phyloP scores from a whole-genome alignment of 2,113 vertebrate genomes.

The Odocoileus virginianus region DNA sequence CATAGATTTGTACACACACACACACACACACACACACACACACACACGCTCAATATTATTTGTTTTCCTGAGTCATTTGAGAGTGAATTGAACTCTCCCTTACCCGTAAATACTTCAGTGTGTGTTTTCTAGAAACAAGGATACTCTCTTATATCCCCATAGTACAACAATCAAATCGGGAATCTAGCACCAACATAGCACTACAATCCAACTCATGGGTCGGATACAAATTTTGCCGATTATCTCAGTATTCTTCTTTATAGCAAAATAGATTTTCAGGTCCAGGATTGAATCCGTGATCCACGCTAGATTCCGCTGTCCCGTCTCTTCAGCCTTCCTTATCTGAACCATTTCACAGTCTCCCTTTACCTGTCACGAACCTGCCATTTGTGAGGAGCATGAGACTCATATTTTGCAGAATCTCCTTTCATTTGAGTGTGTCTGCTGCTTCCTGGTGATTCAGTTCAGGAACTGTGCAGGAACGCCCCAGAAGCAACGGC shows the following conservation, averaged over 20 bases:
- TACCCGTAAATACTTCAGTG: background rate
- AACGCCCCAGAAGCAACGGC: fast-evolving
- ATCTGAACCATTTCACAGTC: background rate
- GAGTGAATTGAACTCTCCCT: background rate
- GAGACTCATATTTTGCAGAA: background rate
- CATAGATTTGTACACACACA: background rate
- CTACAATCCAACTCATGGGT: background rate
- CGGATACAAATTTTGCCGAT: background rate
- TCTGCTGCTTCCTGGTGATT: background rate
- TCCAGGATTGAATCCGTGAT: fast-evolving
- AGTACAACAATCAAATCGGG: background rate
- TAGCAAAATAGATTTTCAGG: too few relatives aligned
- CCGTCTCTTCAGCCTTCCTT: background rate
- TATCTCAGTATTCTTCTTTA: background rate
- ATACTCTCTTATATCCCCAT: background rate
- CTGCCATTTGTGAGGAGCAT: background rate
- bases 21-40: background rate
- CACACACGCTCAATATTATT: fast-evolving
- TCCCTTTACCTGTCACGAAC: background rate
- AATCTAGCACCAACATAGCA: fast-evolving
- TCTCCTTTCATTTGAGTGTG: background rate
- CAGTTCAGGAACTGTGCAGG: background rate
- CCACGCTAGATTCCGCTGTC: fast-evolving
- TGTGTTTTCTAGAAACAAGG: background rate
- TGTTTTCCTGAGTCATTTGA: background rate